Evolutionary conservation across 1,140 invertebrate genomes (phyloP).

Genomic region (Bombus turneri): DNA sequence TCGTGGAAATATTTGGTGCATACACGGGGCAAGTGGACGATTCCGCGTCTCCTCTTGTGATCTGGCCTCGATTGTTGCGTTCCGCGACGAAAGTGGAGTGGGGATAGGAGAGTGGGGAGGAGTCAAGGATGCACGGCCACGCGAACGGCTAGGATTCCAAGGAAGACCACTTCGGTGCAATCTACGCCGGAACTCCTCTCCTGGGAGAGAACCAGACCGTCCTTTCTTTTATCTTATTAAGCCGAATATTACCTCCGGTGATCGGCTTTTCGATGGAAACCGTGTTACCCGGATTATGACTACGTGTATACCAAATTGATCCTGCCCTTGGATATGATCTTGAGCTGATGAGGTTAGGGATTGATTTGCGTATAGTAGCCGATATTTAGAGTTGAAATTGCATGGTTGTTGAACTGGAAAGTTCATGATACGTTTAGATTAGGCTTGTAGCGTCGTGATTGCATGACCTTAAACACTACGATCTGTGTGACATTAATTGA

Average conservation of each 20-base stretch:
- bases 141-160: slow-evolving; percentile 66
- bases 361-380: neutral
- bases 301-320: neutral
- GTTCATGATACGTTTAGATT: no score
- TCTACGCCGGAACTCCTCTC: slow-evolving; percentile 65
- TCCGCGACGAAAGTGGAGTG: neutral
- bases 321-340: neutral
- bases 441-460: no score
- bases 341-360: neutral
- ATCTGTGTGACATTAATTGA: no score
- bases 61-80: slow-evolving; percentile 27
- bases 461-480: no score
- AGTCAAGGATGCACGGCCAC: slow-evolving; percentile 39
- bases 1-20: slow-evolving; percentile 12
- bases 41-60: slow-evolving; percentile 1
- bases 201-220: slow-evolving; percentile 24
- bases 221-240: slow-evolving; percentile 68
- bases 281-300: neutral
- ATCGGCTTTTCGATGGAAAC: slow-evolving; percentile 23
- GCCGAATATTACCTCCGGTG: slow-evolving; percentile 19
- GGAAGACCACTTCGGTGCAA: slow-evolving; percentile 76
- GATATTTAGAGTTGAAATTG: no score
- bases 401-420: no score
- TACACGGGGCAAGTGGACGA: slow-evolving; percentile 6
- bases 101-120: neutral